phyloP scores from a whole-genome alignment of 1,140 invertebrate genomes.

The Bursaphelenchus mucronatus region DNA sequence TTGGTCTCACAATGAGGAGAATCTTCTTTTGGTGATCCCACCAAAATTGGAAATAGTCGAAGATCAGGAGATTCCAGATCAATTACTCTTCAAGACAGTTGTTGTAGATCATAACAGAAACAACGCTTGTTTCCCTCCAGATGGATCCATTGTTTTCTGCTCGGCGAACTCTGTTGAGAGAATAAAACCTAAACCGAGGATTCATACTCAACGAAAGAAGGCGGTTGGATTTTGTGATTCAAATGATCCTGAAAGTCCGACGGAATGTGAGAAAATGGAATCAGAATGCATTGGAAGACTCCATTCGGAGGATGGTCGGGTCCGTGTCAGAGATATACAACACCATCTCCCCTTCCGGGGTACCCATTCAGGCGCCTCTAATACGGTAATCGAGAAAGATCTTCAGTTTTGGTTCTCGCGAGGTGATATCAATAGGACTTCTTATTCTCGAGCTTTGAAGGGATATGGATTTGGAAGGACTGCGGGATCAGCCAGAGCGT shows the following conservation, averaged over 20 bases:
- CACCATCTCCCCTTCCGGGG: conserved; percentile 8
- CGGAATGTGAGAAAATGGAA: too few species aligned
- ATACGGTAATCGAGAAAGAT: conserved; percentile 1
- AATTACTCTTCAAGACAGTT: conserved; percentile 8
- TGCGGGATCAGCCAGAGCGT: conserved; percentile 22
- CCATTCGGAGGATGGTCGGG: too few species aligned
- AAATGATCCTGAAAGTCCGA: too few species aligned
- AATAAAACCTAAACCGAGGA: neutral
- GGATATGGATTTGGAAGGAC: conserved; percentile 42
- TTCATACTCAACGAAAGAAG: conserved; percentile 13
- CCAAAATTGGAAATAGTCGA: conserved; percentile 1
- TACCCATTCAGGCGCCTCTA: too few species aligned
- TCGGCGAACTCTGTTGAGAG: neutral
- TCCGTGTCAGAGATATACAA: neutral
- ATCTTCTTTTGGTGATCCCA: conserved; percentile 2
- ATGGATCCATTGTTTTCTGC: conserved; percentile 15
- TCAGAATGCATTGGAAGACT: too few species aligned
- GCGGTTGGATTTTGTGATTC: neutral
- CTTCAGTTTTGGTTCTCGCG: conserved; percentile 17
- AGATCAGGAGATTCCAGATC: neutral
- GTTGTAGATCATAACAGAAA: conserved; percentile 1
- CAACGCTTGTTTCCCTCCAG: neutral
- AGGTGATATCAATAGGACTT: conserved; percentile 1
- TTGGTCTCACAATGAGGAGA: too few species aligned
- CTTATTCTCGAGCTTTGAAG: neutral